These are phyloP conservation scores for Scomberomorus guttatus DNA, from an alignment of 2,797 vertebrate genomes.

Conservation along the genomic window DNA sequence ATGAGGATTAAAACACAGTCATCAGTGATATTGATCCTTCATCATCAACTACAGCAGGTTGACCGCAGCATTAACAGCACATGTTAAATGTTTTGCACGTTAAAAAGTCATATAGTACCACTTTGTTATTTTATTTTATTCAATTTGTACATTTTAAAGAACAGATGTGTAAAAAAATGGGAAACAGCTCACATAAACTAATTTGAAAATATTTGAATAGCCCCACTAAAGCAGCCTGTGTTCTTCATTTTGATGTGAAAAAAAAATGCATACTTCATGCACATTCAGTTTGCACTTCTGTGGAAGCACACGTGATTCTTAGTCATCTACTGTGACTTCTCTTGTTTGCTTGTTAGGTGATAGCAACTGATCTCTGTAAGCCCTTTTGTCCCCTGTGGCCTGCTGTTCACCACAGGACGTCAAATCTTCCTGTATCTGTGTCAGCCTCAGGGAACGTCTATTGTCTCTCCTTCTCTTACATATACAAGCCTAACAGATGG, in stretches of 20 bases:
- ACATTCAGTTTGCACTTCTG: not conserved
- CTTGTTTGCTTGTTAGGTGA: conserved; percentile 49
- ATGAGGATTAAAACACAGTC: not conserved
- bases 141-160: not conserved
- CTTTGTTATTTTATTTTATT: not conserved
- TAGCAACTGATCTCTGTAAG: conserved; percentile 62
- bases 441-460: conserved; percentile 43
- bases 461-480: conserved; percentile 59
- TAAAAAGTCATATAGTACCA: not conserved
- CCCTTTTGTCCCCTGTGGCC: conserved; percentile 65
- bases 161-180: not conserved
- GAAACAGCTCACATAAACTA: not conserved
- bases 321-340: conserved; percentile 14
- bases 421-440: conserved; percentile 62
- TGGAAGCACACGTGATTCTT: conserved; percentile 21
- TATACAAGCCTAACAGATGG: conserved; percentile 76
- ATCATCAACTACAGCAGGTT: not conserved
- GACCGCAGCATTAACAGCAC: not conserved
- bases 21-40: not conserved
- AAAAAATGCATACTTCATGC: conserved; percentile 2
- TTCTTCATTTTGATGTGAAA: not conserved
- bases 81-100: not conserved
- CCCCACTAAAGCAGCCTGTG: not conserved
- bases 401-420: conserved; percentile 60
- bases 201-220: not conserved